These are phyloP conservation scores for Haliclystus octoradiatus DNA, from an alignment of 30 jellyfish, hydroid and myxozoan genomes.

Conservation along the genomic window DNA sequence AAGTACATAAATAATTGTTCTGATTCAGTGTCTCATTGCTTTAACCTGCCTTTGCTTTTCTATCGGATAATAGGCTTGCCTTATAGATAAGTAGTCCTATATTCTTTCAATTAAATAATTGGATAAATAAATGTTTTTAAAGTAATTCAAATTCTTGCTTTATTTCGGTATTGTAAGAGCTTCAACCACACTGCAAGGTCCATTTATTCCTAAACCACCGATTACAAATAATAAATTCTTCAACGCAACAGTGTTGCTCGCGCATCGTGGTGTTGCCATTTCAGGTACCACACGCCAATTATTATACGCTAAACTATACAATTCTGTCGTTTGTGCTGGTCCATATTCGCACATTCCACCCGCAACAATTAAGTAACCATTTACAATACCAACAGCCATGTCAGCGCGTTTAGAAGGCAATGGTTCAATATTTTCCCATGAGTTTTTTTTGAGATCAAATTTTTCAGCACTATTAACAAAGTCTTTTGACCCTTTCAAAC, in stretches of 20 bases:
- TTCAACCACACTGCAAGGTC: constrained; percentile 48
- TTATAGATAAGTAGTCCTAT: too few relatives aligned
- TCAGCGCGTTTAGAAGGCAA: constrained; percentile 60
- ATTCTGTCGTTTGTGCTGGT: constrained; percentile 35
- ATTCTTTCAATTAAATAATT: background rate
- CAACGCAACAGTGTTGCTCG: constrained; percentile 22
- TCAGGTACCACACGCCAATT: constrained; percentile 29
- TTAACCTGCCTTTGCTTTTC: too few relatives aligned
- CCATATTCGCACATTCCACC: constrained; percentile 52
- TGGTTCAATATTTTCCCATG: constrained; percentile 22
- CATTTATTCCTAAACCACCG: constrained; percentile 45
- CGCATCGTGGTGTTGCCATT: constrained; percentile 62
- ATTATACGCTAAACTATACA: constrained; percentile 20
- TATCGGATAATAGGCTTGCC: too few relatives aligned
- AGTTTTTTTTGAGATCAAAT: constrained; percentile 15
- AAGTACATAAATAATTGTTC: too few relatives aligned
- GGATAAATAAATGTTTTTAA: background rate
- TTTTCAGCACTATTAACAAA: constrained; percentile 25
- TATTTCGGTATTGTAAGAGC: too few relatives aligned
- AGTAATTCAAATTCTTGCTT: too few relatives aligned
- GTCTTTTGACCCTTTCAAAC: constrained; percentile 25
- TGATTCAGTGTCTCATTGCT: background rate
- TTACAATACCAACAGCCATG: constrained; percentile 43
- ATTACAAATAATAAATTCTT: constrained; percentile 32
- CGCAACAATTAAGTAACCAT: constrained; percentile 22